Evolutionary conservation across 2,113 vertebrate genomes (phyloP).

Genomic region (Protomyctophum bolini): DNA sequence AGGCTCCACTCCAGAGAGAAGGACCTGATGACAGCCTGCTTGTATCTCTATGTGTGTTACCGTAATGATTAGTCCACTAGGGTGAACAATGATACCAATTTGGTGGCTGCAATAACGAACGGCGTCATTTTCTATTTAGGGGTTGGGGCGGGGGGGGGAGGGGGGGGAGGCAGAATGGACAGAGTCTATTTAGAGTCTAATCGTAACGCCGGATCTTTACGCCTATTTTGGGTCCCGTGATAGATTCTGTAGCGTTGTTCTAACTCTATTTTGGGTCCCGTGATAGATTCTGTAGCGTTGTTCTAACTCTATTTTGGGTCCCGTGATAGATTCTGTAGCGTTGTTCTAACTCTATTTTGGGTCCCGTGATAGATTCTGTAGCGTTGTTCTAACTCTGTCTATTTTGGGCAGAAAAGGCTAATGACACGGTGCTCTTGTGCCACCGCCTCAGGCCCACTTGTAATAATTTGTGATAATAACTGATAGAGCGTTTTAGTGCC

Average conservation of each 20-base stretch:
- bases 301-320: slow-evolving; percentile 17
- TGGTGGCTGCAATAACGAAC: slow-evolving; percentile 53
- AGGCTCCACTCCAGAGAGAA: slow-evolving; percentile 13
- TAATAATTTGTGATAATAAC: too few relatives aligned
- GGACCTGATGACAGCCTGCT: slow-evolving; percentile 30
- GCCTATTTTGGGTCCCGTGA: slow-evolving; percentile 28
- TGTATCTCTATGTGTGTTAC: slow-evolving; percentile 30
- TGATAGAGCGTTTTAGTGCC: too few relatives aligned
- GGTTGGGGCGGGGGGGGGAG: slow-evolving; percentile 12
- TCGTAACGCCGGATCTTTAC: slow-evolving; percentile 29
- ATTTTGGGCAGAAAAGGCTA: not conserved
- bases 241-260: slow-evolving; percentile 6
- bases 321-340: slow-evolving; percentile 15
- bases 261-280: slow-evolving; percentile 3
- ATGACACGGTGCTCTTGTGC: too few relatives aligned
- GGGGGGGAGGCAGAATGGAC: slow-evolving; percentile 7
- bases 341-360: slow-evolving; percentile 15
- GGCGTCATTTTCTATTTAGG: slow-evolving; percentile 45
- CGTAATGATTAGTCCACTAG: slow-evolving; percentile 56
- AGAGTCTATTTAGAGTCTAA: slow-evolving; percentile 34
- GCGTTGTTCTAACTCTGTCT: not conserved
- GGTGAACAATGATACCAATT: slow-evolving; percentile 56
- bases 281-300: slow-evolving; percentile 19
- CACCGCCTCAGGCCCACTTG: too few relatives aligned
- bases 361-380: slow-evolving; percentile 18